Evolutionary conservation across 2,888 invertebrate genomes (phyloP).

Genomic region (Spialia ferax): DNA sequence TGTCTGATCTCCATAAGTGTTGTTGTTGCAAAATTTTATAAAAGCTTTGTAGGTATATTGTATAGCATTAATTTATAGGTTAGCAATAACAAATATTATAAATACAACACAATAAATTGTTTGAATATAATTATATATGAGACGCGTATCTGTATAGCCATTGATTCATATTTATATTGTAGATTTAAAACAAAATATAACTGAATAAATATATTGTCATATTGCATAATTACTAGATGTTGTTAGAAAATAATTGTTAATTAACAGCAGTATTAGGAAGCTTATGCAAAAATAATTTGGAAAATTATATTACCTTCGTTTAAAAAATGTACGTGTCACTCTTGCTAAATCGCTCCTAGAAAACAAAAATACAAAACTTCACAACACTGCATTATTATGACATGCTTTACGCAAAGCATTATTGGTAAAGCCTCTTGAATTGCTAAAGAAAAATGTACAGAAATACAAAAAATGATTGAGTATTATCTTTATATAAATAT

Average conservation of each 20-base stretch:
- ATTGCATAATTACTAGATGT: not conserved
- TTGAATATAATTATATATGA: too few relatives aligned
- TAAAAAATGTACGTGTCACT: slow-evolving; percentile 96
- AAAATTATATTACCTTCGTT: slow-evolving; percentile 83
- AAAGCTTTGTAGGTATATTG: not conserved
- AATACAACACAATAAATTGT: too few relatives aligned
- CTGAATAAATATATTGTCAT: too few relatives aligned
- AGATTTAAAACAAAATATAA: too few relatives aligned
- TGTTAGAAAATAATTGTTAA: not conserved
- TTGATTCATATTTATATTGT: too few relatives aligned
- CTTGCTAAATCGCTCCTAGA: slow-evolving; percentile 91
- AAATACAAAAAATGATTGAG: too few relatives aligned
- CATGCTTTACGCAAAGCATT: slow-evolving; percentile 58
- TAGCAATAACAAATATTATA: not conserved
- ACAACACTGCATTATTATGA: slow-evolving; percentile 64
- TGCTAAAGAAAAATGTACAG: not conserved
- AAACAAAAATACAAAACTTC: slow-evolving; percentile 86
- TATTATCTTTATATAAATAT: too few relatives aligned
- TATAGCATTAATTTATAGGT: not conserved
- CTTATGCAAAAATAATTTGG: slow-evolving; percentile 54
- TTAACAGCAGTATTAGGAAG: slow-evolving; percentile 23
- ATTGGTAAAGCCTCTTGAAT: slow-evolving; percentile 11
- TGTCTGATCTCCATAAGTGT: slow-evolving; percentile 15
- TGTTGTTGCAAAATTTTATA: not conserved
- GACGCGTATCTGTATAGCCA: too few relatives aligned